These are phyloP conservation scores for Acyrthosiphon pisum DNA, from an alignment of 1,140 invertebrate species.

Conservation along the genomic window DNA sequence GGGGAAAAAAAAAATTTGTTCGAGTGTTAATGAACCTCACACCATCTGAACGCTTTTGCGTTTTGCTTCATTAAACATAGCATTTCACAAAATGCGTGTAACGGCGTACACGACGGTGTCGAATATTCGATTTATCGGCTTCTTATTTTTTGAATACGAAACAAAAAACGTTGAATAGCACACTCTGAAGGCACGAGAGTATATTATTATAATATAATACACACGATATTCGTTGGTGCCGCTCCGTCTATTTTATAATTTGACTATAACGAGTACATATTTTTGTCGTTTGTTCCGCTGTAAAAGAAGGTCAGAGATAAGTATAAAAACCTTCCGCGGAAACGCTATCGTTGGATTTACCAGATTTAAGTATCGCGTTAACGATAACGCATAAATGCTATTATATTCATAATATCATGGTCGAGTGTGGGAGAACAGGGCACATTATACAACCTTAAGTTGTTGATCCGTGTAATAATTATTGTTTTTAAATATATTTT, in stretches of 20 bases:
- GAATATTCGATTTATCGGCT: slow-evolving; percentile 30
- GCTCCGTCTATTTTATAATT: not conserved
- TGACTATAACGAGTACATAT: not conserved
- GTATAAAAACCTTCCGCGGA: not conserved
- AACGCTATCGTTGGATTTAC: not conserved
- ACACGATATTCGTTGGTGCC: not conserved
- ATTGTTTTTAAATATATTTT: slow-evolving; percentile 13
- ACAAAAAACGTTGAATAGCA: not conserved
- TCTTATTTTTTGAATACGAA: not conserved
- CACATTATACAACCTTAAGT: not conserved
- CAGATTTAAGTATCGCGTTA: not conserved
- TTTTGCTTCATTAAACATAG: slow-evolving; percentile 50
- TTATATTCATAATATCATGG: not conserved
- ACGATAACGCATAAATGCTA: not conserved
- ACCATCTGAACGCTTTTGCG: not conserved
- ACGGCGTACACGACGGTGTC: not conserved
- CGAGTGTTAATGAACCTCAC: slow-evolving; percentile 34
- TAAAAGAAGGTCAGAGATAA: not conserved
- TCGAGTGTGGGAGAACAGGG: not conserved
- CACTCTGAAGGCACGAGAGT: not conserved
- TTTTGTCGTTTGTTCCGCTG: not conserved
- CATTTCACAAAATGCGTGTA: not conserved
- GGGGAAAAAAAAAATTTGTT: slow-evolving; percentile 14
- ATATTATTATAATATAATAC: not conserved
- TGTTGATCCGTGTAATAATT: not conserved